These are phyloP conservation scores for Tympanuchus pallidicinctus DNA, from an alignment of 2,113 vertebrate genomes.

Conservation along the genomic window DNA sequence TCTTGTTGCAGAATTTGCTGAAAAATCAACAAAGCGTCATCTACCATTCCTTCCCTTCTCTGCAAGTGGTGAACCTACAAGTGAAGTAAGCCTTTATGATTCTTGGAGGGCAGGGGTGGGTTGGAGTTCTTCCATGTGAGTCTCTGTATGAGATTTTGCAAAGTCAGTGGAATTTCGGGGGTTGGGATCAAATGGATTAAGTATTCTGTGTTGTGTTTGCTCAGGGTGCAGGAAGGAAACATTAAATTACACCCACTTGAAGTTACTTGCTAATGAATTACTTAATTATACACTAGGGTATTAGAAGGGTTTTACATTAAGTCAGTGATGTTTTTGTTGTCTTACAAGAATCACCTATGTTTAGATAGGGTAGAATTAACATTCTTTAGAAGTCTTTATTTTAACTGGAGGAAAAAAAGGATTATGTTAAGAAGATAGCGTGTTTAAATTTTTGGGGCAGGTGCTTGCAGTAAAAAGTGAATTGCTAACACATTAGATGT, in stretches of 20 bases:
- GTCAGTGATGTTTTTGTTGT: constrained; percentile 38
- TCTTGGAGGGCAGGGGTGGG: background rate
- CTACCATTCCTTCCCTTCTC: background rate
- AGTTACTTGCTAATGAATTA: constrained; percentile 51
- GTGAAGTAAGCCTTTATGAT: background rate
- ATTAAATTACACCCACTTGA: constrained; percentile 35
- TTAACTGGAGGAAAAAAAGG: background rate
- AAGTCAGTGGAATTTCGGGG: background rate
- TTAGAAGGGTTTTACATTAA: constrained; percentile 26
- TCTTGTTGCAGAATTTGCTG: background rate
- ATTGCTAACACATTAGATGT: background rate
- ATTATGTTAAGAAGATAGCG: background rate
- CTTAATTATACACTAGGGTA: constrained; percentile 14
- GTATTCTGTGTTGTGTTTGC: constrained; percentile 11
- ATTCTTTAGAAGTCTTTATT: background rate
- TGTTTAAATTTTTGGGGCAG: background rate
- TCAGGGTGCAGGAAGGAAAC: constrained; percentile 17
- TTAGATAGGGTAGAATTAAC: constrained; percentile 27
- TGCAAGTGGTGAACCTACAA: background rate
- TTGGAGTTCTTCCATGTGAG: background rate
- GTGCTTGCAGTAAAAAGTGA: background rate
- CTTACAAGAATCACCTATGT: background rate
- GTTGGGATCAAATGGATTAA: constrained; percentile 13
- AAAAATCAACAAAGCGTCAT: background rate
- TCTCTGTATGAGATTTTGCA: background rate